Conservation (phyloP, 2,888 invertebrate species). For the Thysanoteuthis rhombus region DNA sequence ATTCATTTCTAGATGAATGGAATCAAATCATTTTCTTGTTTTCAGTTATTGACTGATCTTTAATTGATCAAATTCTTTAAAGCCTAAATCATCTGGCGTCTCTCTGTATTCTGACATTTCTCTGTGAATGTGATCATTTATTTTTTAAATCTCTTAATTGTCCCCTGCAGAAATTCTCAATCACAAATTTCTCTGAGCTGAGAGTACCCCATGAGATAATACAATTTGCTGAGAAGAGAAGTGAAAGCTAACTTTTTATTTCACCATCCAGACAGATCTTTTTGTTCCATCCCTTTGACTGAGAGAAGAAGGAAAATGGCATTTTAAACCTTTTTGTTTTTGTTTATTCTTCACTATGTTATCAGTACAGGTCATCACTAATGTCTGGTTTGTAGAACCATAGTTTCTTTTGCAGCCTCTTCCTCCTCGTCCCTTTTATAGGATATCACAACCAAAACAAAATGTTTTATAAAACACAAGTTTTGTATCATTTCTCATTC, state of each 20-base stretch:
- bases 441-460: neutral
- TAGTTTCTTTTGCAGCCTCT: slow-evolving; percentile 16
- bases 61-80: neutral
- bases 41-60: neutral
- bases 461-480: neutral
- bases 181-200: neutral
- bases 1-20: neutral
- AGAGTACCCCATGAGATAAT: neutral
- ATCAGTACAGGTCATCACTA: slow-evolving; percentile 25
- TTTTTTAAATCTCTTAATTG: neutral
- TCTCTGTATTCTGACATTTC: neutral
- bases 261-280: neutral
- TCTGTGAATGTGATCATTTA: neutral
- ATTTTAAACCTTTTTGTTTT: slow-evolving; percentile 18
- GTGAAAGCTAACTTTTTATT: slow-evolving; percentile 29
- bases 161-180: neutral
- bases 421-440: no score
- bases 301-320: slow-evolving; percentile 23
- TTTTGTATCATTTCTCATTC: no score
- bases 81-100: neutral
- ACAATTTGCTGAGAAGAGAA: neutral
- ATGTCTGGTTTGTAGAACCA: slow-evolving; percentile 29
- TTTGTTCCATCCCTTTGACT: slow-evolving; percentile 14
- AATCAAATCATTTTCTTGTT: neutral
- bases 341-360: neutral